Percentiles rank a stretch among this genome's conserved stretches.
Evolutionary conservation across 2,797 vertebrate species (phyloP).

Genomic region (Sebastes aleutianus): DNA sequence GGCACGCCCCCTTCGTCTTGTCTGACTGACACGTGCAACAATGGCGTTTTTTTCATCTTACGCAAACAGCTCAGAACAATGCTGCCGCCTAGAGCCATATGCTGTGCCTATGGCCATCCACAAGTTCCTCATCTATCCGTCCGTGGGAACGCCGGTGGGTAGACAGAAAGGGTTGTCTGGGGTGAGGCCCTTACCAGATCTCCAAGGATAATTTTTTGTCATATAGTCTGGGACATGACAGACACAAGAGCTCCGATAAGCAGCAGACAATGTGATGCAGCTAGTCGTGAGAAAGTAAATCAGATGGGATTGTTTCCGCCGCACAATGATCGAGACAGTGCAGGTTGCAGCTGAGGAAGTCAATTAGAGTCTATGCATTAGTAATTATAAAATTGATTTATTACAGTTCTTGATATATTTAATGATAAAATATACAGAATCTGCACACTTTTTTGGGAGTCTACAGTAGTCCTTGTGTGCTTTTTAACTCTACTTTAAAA

Average conservation of each 20-base stretch:
- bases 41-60: conserved; percentile 56
- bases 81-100: conserved; percentile 74
- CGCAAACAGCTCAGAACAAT: conserved; percentile 75
- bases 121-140: conserved; percentile 53
- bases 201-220: conserved; percentile 40
- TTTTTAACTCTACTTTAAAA: conserved; percentile 5
- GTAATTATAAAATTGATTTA: background rate
- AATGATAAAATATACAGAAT: background rate
- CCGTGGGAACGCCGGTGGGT: conserved; percentile 70
- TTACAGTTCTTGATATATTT: background rate
- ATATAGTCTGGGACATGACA: conserved; percentile 47
- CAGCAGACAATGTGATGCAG: conserved; percentile 14
- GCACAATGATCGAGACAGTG: background rate
- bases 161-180: conserved; percentile 66
- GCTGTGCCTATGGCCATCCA: conserved; percentile 65
- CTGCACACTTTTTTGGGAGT: background rate
- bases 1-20: conserved; percentile 49
- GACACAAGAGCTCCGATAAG: conserved; percentile 26
- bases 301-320: conserved; percentile 29
- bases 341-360: background rate
- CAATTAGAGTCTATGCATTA: background rate
- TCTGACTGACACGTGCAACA: conserved; percentile 75
- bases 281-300: conserved; percentile 46
- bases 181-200: conserved; percentile 47
- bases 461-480: no score